phyloP scores from a whole-genome alignment of 2,113 vertebrate genomes.

The Ailurus styani region DNA sequence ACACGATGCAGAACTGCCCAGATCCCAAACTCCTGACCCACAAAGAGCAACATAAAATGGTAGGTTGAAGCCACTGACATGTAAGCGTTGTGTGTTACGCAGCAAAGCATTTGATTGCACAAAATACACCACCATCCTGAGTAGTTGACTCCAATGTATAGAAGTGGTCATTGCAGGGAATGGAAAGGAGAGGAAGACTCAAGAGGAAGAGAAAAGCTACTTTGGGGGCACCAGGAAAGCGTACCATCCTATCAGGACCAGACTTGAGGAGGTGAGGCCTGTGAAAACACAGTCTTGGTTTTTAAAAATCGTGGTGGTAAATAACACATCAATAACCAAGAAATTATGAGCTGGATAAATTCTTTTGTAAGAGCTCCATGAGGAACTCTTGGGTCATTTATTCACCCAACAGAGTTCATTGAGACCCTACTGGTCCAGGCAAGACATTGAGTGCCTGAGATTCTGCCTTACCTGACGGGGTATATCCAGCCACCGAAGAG shows the following conservation, averaged over 20 bases:
- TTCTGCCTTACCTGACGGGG: not conserved
- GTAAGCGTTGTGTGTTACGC: fast-evolving
- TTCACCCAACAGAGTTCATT: not conserved
- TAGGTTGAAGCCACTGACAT: not conserved
- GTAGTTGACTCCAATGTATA: fast-evolving
- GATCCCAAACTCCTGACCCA: too few relatives aligned
- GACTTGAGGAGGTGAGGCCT: not conserved
- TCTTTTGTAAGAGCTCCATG: not conserved
- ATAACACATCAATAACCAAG: not conserved
- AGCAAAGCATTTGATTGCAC: not conserved
- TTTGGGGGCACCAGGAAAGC: not conserved
- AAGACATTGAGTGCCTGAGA: not conserved
- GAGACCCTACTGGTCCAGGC: not conserved
- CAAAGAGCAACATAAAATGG: too few relatives aligned
- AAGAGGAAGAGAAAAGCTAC: not conserved
- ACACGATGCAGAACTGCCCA: too few relatives aligned
- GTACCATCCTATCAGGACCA: not conserved
- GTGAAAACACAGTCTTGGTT: not conserved
- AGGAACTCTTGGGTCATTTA: not conserved
- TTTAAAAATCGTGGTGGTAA: not conserved
- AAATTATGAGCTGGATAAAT: not conserved
- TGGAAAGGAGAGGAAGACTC: not conserved
- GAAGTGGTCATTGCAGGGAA: not conserved
- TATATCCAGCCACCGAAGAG: fast-evolving
- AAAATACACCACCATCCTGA: fast-evolving